phyloP scores from a whole-genome alignment of 2,113 vertebrate species.

The Entelurus aequoreus region DNA sequence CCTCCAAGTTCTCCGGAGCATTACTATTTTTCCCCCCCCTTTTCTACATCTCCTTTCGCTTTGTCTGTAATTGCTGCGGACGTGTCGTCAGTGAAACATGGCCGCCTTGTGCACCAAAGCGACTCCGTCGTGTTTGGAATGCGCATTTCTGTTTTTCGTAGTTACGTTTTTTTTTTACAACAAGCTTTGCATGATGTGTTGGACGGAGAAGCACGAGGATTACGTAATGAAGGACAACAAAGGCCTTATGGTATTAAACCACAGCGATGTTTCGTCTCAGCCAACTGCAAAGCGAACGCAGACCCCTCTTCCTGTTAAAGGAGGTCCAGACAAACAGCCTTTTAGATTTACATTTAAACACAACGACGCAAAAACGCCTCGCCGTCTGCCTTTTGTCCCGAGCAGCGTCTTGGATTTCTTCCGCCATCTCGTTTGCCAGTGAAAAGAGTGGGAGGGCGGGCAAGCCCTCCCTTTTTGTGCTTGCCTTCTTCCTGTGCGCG shows the following conservation, averaged over 20 bases:
- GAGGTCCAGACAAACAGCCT: conserved; percentile 1
- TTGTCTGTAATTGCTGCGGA: conserved; percentile 68
- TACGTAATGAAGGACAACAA: conserved; percentile 3
- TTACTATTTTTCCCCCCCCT: conserved; percentile 52
- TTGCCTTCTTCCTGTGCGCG: conserved; percentile 6
- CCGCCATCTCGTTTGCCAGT: conserved; percentile 29
- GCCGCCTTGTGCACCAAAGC: conserved; percentile 17
- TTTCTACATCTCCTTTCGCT: conserved; percentile 32
- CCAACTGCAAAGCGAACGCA: not conserved
- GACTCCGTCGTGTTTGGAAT: not conserved
- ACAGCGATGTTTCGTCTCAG: conserved; percentile 14
- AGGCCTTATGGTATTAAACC: conserved; percentile 16
- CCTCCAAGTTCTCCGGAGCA: conserved; percentile 62
- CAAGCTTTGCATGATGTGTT: not conserved
- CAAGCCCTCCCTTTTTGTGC: conserved; percentile 2
- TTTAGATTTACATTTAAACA: conserved; percentile 22
- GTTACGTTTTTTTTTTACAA: conserved; percentile 4
- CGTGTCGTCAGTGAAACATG: conserved; percentile 46
- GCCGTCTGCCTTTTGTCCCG: conserved; percentile 17
- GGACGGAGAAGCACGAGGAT: not conserved
- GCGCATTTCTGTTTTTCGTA: not conserved
- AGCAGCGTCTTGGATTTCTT: conserved; percentile 23
- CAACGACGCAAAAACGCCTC: conserved; percentile 6
- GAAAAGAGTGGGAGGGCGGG: conserved; percentile 26
- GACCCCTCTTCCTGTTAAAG: not conserved